Evolutionary conservation across 2,888 invertebrate genomes (phyloP), one percentile per base, ranked within the genome.

Genomic region (Eueremaeus valkanovi): DNA sequence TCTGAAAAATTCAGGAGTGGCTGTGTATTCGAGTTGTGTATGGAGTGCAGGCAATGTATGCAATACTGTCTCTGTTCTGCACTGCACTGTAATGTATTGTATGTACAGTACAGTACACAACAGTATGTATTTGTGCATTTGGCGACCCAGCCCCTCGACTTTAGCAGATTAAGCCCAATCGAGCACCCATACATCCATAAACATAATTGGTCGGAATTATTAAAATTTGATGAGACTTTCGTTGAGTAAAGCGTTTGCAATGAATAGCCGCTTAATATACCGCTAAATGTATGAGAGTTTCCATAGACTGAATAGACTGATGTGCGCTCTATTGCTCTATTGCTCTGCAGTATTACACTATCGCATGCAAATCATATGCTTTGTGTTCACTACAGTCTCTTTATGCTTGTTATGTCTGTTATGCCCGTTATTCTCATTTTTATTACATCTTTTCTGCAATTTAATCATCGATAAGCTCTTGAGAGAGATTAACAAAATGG

Each of bases 191-290:
- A 42, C 9, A 42, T 42, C 63, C 63, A 63, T 63, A 63, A 63
- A 33, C 63, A 63, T 63, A 63, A 63, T 63, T 63, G 63, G 63
- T 63, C 18, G 18, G 18, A 63, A 13, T 63, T 63, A 63, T 63
- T 63, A 63, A 63, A 33, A 18, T 63, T 63, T 63, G n/a, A 63
- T 63, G 33, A 63, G 63, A n/a, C 63, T 63, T 63, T 63, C 33
- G 13, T 63, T 33, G 24, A 63, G 33, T n/a, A 33, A 63, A 72
- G 27, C 40, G 42, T 72, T 72, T 72, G 13, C 16, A 16, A 36
- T 45, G 72, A 72, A 72, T 42, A 40, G 72, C 40, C 72, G 72
- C 45, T 72, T 72, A 72, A 72, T 72, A 31, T 72, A 49, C 49
- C 42, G 21, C 45, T 27, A 49, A 49, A n/a, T n/a, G n/a, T 66